Base-by-base conservation (phyloP, 2,888 invertebrate species). In the Osedax fenrisi region DNA sequence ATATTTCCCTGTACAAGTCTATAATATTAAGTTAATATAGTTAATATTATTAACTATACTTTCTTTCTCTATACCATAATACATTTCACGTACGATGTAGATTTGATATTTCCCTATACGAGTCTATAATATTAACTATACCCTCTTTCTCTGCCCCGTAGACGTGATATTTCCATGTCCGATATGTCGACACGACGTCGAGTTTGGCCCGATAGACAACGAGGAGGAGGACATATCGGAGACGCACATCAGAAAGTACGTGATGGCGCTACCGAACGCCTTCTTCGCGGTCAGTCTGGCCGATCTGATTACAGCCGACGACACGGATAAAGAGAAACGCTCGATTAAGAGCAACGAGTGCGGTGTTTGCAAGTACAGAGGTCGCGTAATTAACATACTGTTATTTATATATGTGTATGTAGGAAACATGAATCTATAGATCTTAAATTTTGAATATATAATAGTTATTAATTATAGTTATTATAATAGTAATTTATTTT, bases 241-340 rank as follows among this genome's bases (percentile, higher is more conserved):
- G 41, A 10, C 17, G 17, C 41, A 41, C 5, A 17, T 41, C 10
- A 41, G 10, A 5, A 17, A 41, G 41, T 10, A 78, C 2, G 76
- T 76, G 3, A 73, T 76, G 2, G 78, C 76, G 2, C 77, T 79
- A 25, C 78, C 78, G 17, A 78, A 79, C 70, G 78, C 78, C 26
- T 78, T 78, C 75, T 78, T 78, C 22, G 78, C 78, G 22, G 27
- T 75, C 21, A 79, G 72, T 56, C 75, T 79, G 13, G 68, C 74
- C 22, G 78, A 77, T 59, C 74, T 77, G 17, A 74, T 77, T 22
- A 13, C 3, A 69, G 26, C 5, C 3, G n/a, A 23, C n/a, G n/a
- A 69, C 24, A 21, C 21, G 13, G 27, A 21, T 0, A 24, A 27
- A 41, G 23, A 5, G 21, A 25, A 13, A 62, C 17, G 26, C 22